Evolutionary conservation across 2,888 invertebrate genomes (phyloP).

Genomic region (Dichetophora obliterata): DNA sequence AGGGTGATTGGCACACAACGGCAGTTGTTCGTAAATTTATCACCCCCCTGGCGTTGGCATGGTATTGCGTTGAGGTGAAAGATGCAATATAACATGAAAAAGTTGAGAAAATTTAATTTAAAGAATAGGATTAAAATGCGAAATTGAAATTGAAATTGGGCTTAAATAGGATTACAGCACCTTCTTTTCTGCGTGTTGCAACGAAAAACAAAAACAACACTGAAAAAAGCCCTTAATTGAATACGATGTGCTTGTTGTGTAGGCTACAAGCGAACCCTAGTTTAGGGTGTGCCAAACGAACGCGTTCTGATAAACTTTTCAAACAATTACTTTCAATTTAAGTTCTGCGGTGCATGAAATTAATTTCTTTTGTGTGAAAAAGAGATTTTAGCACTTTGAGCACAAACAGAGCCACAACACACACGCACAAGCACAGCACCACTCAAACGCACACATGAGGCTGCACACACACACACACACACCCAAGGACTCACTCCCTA

Average conservation of each 20-base stretch:
- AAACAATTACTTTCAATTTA: slow-evolving; percentile 52
- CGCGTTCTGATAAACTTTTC: slow-evolving; percentile 21
- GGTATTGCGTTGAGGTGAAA: no score
- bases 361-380: slow-evolving; percentile 23
- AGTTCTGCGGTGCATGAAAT: slow-evolving; percentile 43
- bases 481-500: not conserved
- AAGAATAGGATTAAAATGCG: not conserved
- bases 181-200: not conserved
- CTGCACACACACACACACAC: no score
- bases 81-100: no score
- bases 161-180: not conserved
- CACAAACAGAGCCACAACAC: not conserved
- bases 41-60: no score
- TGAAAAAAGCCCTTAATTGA: not conserved
- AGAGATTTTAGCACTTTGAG: slow-evolving; percentile 14
- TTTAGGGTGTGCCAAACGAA: not conserved
- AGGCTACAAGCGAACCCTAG: not conserved
- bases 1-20: not conserved
- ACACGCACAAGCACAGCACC: slow-evolving; percentile 19
- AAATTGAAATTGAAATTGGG: not conserved
- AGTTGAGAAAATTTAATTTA: no score
- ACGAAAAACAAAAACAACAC: not conserved
- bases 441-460: not conserved
- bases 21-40: no score
- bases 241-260: slow-evolving; percentile 9